phyloP scores from a whole-genome alignment of 2,888 invertebrate species.

The Noctua janthe region DNA sequence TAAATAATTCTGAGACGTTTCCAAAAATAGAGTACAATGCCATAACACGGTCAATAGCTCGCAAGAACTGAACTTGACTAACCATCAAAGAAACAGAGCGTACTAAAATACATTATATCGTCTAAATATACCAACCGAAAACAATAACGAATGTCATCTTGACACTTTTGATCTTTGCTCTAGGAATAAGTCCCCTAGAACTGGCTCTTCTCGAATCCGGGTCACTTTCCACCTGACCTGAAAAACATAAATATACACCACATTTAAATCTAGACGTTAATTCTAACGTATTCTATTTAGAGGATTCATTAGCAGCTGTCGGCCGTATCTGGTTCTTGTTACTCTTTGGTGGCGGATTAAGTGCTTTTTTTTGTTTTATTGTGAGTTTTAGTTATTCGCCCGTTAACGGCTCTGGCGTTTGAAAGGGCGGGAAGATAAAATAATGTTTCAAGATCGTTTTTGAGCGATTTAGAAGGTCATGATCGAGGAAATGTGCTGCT shows the following conservation, averaged over 20 bases:
- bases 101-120: conserved; percentile 42
- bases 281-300: conserved; percentile 56
- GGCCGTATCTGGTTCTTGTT: conserved; percentile 65
- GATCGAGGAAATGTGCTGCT: conserved; percentile 31
- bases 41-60: conserved; percentile 28
- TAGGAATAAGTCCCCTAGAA: conserved; percentile 97
- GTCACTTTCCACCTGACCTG: conserved; percentile 88
- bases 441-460: conserved; percentile 47
- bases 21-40: conserved; percentile 30
- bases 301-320: conserved; percentile 62
- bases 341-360: conserved; percentile 50
- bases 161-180: conserved; percentile 98
- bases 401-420: conserved; percentile 24
- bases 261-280: conserved; percentile 48
- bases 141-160: conserved; percentile 99
- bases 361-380: conserved; percentile 50
- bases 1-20: conserved; percentile 10
- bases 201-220: conserved; percentile 94
- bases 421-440: conserved; percentile 46
- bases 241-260: conserved; percentile 63
- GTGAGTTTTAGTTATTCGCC: conserved; percentile 26
- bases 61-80: conserved; percentile 14
- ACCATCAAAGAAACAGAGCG: conserved; percentile 36
- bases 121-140: conserved; percentile 92
- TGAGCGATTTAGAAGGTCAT: conserved; percentile 45